phyloP scores from a whole-genome alignment of 1,140 invertebrate genomes.

The Lutraria rhynchaena region DNA sequence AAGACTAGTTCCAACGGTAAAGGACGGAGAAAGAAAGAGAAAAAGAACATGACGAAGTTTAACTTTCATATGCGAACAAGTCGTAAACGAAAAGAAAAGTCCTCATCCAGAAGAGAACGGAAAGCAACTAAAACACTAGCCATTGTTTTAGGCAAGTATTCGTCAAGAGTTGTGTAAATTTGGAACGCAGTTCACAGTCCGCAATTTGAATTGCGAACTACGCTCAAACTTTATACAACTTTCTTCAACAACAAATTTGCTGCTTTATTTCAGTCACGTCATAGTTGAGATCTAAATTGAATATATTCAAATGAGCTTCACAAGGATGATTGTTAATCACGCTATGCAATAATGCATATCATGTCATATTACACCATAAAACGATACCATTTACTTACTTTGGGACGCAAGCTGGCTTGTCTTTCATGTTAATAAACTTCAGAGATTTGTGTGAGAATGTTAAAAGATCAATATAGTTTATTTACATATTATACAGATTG shows the following conservation, averaged over 20 bases:
- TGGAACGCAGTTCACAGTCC: too few species aligned
- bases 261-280: neutral
- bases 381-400: too few species aligned
- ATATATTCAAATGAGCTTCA: too few species aligned
- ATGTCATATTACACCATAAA: too few species aligned
- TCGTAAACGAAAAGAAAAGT: conserved; percentile 86
- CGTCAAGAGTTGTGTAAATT: neutral
- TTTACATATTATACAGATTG: too few species aligned
- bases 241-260: neutral
- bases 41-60: conserved; percentile 88
- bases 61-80: conserved; percentile 80
- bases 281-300: neutral
- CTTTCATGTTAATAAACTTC: too few species aligned
- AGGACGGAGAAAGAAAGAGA: conserved; percentile 62
- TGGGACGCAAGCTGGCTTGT: too few species aligned
- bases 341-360: too few species aligned
- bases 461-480: too few species aligned
- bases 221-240: neutral
- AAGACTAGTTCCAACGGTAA: conserved; percentile 55
- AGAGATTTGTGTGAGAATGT: too few species aligned
- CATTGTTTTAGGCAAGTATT: conserved; percentile 95
- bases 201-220: too few species aligned
- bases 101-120: conserved; percentile 96
- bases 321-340: too few species aligned
- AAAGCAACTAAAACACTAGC: conserved; percentile 99